Evolutionary conservation across 2,888 invertebrate species (phyloP).

Genomic region (Pterostichus niger): DNA sequence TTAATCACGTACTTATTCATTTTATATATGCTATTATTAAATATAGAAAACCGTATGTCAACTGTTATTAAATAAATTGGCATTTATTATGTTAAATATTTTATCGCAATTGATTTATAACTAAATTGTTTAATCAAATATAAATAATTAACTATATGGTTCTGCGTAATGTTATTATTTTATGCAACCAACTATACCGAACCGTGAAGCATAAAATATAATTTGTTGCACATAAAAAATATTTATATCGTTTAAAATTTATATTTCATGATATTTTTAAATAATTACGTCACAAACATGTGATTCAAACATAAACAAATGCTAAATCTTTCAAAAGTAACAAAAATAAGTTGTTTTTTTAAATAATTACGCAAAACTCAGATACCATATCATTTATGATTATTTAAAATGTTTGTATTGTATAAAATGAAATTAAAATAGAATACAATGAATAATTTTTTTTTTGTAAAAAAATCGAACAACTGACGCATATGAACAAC

Average conservation of each 20-base stretch:
- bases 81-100: constrained; percentile 28
- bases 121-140: background rate
- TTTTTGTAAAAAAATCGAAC: background rate
- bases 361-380: constrained; percentile 20
- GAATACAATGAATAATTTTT: background rate
- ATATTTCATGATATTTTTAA: background rate
- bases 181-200: constrained; percentile 18
- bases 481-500: constrained; percentile 7
- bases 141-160: background rate
- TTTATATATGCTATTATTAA: background rate
- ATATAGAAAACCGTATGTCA: constrained; percentile 6
- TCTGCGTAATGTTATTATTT: background rate
- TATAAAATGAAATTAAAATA: background rate
- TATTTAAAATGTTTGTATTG: constrained; percentile 3
- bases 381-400: constrained; percentile 7
- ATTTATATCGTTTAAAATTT: background rate
- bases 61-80: constrained; percentile 24
- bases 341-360: background rate
- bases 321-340: background rate
- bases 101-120: constrained; percentile 25
- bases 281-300: background rate
- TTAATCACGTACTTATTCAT: background rate
- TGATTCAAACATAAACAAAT: constrained; percentile 23
- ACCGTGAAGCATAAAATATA: background rate
- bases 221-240: background rate